Percentiles rank a stretch among this genome's conserved stretches.
phyloP scores from a whole-genome alignment of 2,113 vertebrate species.

The Anoplopoma fimbria region DNA sequence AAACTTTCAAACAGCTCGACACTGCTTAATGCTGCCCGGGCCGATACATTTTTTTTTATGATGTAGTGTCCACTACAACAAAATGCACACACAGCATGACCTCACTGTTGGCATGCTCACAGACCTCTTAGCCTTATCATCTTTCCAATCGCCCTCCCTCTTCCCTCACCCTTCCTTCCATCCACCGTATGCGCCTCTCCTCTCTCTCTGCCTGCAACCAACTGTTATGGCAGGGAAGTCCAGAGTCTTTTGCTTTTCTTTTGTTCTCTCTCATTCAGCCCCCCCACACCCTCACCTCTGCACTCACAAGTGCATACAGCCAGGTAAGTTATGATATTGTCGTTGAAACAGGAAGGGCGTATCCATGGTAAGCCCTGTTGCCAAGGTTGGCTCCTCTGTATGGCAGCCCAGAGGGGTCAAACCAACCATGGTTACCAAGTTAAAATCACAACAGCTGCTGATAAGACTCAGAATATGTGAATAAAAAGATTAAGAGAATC shows the following conservation, averaged over 20 bases:
- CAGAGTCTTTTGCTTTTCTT: conserved; percentile 19
- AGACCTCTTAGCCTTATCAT: conserved; percentile 45
- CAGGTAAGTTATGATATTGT: conserved; percentile 44
- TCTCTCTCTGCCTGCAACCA: conserved; percentile 21
- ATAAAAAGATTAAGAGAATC: conserved; percentile 35
- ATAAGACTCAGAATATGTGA: conserved; percentile 28
- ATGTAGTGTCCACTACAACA: conserved; percentile 43
- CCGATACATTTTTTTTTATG: conserved; percentile 14
- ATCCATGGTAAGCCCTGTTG: conserved; percentile 19
- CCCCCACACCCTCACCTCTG: conserved; percentile 20
- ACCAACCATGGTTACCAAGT: conserved; percentile 42
- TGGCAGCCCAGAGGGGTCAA: conserved; percentile 29
- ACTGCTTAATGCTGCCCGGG: neutral
- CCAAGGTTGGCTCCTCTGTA: neutral
- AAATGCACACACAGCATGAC: conserved; percentile 51
- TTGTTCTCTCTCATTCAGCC: conserved; percentile 6
- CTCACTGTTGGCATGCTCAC: conserved; percentile 38
- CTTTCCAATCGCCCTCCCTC: conserved; percentile 29
- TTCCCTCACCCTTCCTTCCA: conserved; percentile 50
- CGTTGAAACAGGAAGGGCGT: conserved; percentile 57
- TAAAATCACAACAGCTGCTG: conserved; percentile 53
- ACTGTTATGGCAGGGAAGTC: conserved; percentile 30
- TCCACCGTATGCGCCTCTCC: conserved; percentile 7
- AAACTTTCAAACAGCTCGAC: neutral
- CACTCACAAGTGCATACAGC: neutral